These are phyloP conservation scores for Trochalopteron elliotii DNA, from an alignment of 2,113 vertebrate species.

Conservation along the genomic window DNA sequence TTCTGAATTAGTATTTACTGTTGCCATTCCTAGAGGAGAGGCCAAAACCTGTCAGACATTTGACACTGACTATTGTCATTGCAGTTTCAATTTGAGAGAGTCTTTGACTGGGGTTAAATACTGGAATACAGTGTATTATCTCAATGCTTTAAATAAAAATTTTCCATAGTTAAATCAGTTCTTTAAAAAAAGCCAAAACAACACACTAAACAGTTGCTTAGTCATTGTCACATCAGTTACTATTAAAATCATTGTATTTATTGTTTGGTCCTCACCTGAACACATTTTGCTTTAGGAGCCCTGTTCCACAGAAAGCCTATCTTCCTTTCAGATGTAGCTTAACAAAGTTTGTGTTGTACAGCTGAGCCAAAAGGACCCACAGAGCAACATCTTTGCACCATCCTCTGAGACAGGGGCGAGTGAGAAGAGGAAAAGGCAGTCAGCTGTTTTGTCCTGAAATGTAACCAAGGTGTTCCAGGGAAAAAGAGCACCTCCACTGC, in stretches of 20 bases:
- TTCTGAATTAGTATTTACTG: neutral
- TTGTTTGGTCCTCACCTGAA: neutral
- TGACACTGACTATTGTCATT: neutral
- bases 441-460: neutral
- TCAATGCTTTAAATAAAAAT: neutral
- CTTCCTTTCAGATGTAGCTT: neutral
- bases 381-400: fast-evolving
- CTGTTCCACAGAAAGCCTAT: neutral
- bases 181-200: neutral
- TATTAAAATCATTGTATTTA: neutral
- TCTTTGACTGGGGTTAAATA: neutral
- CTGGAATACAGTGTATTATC: neutral
- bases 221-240: neutral
- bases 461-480: neutral
- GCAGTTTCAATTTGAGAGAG: neutral
- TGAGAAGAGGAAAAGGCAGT: neutral
- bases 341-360: neutral
- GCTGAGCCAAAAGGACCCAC: neutral
- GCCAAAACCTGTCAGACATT: neutral
- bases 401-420: fast-evolving
- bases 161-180: neutral
- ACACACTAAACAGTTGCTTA: neutral
- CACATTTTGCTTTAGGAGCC: neutral
- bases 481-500: neutral
- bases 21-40: neutral